Evolutionary conservation across 2,113 vertebrate genomes (phyloP), one percentile per base, ranked within the genome.

Genomic region (Pygoscelis antarcticus): DNA sequence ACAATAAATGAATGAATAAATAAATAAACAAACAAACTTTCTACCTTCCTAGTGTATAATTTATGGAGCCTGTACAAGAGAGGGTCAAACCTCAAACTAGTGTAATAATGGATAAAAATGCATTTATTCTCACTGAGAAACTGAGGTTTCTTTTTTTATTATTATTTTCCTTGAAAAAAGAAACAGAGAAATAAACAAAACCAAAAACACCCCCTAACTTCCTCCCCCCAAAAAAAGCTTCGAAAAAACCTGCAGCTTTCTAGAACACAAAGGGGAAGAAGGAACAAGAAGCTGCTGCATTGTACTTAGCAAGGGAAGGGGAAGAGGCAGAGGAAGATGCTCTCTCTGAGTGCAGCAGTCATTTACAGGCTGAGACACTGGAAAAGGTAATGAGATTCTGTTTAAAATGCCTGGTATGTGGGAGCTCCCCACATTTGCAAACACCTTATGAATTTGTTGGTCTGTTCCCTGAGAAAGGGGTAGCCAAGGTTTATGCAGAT

Each of bases 81-180:
- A 54, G 14, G 3, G 0, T 47, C 13, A 87, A 57, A 68, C 13
- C 7, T 42, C 19, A 27, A 79, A 19, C 6, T 16, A 38, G 10
- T 8, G 16, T 8, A 71, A 26, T 32, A 40, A 51, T 47, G 20
- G 10, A 46, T 29, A 68, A 75, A 87, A 34, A 52, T 7, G 7
- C 3, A 8, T 60, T 82, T 93, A 47, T 85, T 87, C 11, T 54
- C n/a, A 36, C 9, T n/a, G 46, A 46, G 6, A 70, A 78, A 87
- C 8, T 46, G 14, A 77, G 1, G 2, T 0, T 6, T 18, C 0
- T 2, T 9, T 17, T 32, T 15, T 40, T 29, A 6, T 15, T 21
- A 15, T 29, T 57, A 61, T 66, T 65, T 81, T 36, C 7, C 32
- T 75, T 71, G 16, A 8, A n/a, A 38, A 44, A 72, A 42, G 7